These are phyloP conservation scores for Monopis laevigella DNA, from an alignment of 2,888 invertebrate genomes.

Conservation along the genomic window DNA sequence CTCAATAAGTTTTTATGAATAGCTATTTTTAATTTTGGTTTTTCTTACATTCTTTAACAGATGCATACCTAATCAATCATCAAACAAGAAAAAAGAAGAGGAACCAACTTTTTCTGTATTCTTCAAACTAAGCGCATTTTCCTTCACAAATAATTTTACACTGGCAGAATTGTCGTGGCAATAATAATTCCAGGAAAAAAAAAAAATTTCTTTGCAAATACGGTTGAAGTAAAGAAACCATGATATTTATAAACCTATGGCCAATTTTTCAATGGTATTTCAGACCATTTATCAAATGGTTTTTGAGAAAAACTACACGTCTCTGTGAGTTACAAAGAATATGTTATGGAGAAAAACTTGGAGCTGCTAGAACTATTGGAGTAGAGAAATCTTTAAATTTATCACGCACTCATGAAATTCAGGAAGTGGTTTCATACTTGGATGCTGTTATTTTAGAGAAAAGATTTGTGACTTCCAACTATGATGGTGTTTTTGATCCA, in stretches of 20 bases:
- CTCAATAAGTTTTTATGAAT: no score
- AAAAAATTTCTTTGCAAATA: no score
- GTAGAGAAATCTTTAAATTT: conserved; percentile 80
- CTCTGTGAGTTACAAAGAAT: conserved; percentile 93
- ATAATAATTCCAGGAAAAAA: no score
- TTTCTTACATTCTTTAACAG: no score
- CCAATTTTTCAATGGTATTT: conserved; percentile 70
- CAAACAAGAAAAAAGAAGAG: no score
- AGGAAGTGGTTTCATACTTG: conserved; percentile 72
- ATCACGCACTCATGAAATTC: conserved; percentile 75
- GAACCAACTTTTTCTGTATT: no score
- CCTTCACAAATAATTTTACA: no score
- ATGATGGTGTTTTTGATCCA: conserved; percentile 67
- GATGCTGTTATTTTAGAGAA: conserved; percentile 56
- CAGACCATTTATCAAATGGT: conserved; percentile 91
- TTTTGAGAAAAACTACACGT: conserved; percentile 84
- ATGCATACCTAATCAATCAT: no score
- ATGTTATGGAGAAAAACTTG: conserved; percentile 83
- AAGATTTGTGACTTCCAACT: conserved; percentile 43
- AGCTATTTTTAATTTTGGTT: no score
- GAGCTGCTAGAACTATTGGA: conserved; percentile 75
- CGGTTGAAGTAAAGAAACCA: no score
- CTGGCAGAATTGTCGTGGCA: no score
- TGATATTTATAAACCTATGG: conserved; percentile 46
- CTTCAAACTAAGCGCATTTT: no score